Evolutionary conservation across 2,113 vertebrate genomes (phyloP), one percentile per base, ranked within the genome.

Genomic region (Macrotus californicus): DNA sequence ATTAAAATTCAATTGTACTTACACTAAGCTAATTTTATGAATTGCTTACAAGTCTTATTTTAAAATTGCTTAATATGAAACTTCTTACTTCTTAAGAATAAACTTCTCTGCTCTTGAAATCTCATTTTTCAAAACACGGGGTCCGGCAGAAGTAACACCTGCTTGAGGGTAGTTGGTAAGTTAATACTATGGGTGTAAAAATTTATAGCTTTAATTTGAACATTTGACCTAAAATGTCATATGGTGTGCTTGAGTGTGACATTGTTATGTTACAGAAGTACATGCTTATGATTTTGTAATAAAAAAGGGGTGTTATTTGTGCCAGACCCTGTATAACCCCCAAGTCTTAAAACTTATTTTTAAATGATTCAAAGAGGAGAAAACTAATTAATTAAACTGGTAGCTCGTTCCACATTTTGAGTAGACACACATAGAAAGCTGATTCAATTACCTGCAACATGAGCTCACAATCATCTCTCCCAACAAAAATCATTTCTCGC

Each of bases 401-500:
- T n/a, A 64, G 29, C 19, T 81, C 82, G 94, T 59, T 77, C 50
- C 36, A 94, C 6, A 0, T 24, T 94, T 89, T 87, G 50, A 97
- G 79, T 36, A 95, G 73, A 52, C 86, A 94, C 61, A 96, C 43
- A 69, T 3, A 86, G 56, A 97, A 97, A 77, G 79, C 19, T 72
- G 95, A 97, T 43, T 31, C 16, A 95, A 97, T 99, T 98, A 99
- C 99, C 99, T 99, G 99, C 70, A 99, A 98, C 99, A 99, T 99
- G 96, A 99, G 99, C 97, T 99, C 99, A 87, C 99, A 99, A 98
- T 99, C 99, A 97, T 99, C 99, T 97, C 99, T 99, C 91, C 99
- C 99, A 39, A 99, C 99, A 97, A 99, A 99, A 98, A 99, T 99
- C 99, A 99, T 99, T 98, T 99, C 99, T 80, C 99, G 98, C 95